These are phyloP conservation scores for Ramphastos sulfuratus DNA, from an alignment of 2,113 vertebrate species.

Conservation along the genomic window DNA sequence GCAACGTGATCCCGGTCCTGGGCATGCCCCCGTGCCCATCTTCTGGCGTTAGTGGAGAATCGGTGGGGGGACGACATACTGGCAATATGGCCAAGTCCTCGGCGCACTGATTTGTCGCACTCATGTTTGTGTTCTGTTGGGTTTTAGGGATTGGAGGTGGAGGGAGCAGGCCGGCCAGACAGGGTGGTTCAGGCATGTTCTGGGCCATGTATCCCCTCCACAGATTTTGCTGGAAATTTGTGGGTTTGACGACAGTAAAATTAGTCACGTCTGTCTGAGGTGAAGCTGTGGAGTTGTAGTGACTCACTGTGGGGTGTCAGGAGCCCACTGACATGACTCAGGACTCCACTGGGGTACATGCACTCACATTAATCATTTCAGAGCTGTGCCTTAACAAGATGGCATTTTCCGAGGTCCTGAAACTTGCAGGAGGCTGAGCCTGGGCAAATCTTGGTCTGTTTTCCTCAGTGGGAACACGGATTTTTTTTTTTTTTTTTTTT, in stretches of 20 bases:
- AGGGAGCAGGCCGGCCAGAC: neutral
- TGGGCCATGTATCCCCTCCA: rapidly evolving
- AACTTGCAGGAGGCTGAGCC: neutral
- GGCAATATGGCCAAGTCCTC: neutral
- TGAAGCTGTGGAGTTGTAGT: rapidly evolving
- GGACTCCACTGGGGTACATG: neutral
- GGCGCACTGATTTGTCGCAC: rapidly evolving
- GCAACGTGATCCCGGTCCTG: neutral
- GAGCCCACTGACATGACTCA: neutral
- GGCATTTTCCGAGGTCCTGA: rapidly evolving
- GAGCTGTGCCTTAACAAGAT: neutral
- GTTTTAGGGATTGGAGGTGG: neutral
- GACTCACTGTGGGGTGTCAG: rapidly evolving
- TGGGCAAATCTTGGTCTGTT: neutral
- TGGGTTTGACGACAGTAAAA: neutral
- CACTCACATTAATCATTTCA: neutral
- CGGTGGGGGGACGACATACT: rapidly evolving
- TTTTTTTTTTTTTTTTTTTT: neutral
- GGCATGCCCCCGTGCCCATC: rapidly evolving
- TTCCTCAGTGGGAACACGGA: neutral
- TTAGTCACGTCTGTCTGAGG: neutral
- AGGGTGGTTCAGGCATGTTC: rapidly evolving
- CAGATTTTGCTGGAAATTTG: neutral
- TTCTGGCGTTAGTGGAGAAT: neutral
- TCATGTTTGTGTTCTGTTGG: neutral